phyloP scores from a whole-genome alignment of 2,113 vertebrate genomes.

The Apus apus region DNA sequence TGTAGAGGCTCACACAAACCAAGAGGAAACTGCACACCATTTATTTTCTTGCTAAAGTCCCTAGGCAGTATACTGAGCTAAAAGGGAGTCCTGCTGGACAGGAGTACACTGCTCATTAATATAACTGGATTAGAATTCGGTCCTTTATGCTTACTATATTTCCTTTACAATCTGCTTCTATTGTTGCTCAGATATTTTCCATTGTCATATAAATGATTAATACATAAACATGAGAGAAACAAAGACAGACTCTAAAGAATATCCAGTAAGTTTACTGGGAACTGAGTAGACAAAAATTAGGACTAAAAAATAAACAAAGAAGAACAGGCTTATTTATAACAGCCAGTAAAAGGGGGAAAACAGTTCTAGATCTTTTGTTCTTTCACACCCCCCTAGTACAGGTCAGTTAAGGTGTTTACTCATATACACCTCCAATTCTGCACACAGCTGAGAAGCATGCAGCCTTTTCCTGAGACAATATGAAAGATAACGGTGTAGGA shows the following conservation, averaged over 20 bases:
- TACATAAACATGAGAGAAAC: conserved; percentile 34
- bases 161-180: not conserved
- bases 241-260: not conserved
- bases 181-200: not conserved
- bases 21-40: not conserved
- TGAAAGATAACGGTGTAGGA: not conserved
- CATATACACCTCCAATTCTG: not conserved
- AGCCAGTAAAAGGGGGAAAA: not conserved
- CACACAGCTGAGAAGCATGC: not conserved
- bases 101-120: not conserved
- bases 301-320: not conserved
- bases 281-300: not conserved
- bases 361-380: not conserved
- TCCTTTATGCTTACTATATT: not conserved
- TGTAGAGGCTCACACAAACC: not conserved
- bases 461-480: not conserved
- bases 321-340: not conserved
- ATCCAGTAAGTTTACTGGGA: not conserved
- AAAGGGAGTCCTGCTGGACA: not conserved
- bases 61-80: not conserved
- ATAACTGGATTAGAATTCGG: not conserved
- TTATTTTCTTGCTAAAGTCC: not conserved
- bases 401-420: not conserved
- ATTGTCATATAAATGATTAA: conserved; percentile 14
- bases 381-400: not conserved